Base-by-base conservation (phyloP, 2,888 invertebrate genomes). In the Cinara cedri region DNA sequence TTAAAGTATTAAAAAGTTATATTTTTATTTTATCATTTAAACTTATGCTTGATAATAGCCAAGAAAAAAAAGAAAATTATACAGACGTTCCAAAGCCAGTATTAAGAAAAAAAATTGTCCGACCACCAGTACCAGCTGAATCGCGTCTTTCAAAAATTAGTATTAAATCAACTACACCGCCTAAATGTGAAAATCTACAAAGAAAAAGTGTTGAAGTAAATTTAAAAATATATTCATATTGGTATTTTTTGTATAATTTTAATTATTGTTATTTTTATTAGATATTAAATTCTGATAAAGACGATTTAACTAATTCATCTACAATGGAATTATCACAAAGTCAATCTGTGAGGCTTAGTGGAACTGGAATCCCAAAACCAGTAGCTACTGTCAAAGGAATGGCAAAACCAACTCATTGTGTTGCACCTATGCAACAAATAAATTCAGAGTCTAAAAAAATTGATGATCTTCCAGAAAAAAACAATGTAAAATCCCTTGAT, bases 341-440 rank as follows among this genome's bases (percentile, higher is more conserved):
- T 81, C 88, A 90, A 82, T 86, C 89, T 81, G 88, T 89, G 16
- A 88, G 88, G 84, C 87, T 83, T 76, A 85, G 88, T 80, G 86
- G 89, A 83, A 88, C 92, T 9, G 93, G 93, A 21, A 93, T 96
- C 83, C 95, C 96, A 0, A 96, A 96, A 86, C 96, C 96, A 1
- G 95, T 95, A 62, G 95, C 95, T 11, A 93, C 95, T 81, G 93
- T 96, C 46, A 96, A 96, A 87, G 96, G 95, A 82, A 95, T 93
- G 34, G 92, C 92, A 82, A 95, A 95, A 86, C 83, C 86, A 13
- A 88, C 90, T 83, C 84, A 83, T 72, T 76, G 83, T 34, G 84
- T 84, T 8, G 83, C 84, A 26, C 84, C 84, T 2, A 83, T 84
- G 82, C 83, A 82, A 21, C 78, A 78, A 46, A 70, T 70, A 44